These are phyloP conservation scores for Hypsibius dujardini DNA, from an alignment of 1,140 invertebrate species.

Conservation along the genomic window DNA sequence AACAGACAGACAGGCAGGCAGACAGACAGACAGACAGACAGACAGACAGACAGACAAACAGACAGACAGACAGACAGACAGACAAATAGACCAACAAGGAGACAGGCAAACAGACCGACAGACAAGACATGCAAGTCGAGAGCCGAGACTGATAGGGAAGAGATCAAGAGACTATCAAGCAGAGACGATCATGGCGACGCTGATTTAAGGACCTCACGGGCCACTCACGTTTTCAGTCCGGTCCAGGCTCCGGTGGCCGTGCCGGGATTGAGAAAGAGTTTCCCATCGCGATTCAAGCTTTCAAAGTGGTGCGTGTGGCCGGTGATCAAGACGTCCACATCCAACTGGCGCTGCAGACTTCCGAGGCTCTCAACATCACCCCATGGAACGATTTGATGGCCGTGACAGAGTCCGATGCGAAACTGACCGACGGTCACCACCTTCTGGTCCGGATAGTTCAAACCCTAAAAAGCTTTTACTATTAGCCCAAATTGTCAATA, in stretches of 20 bases:
- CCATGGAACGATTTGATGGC: conserved; percentile 92
- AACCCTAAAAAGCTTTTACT: conserved; percentile 42
- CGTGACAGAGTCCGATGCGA: conserved; percentile 88
- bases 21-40: no score
- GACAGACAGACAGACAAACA: no score
- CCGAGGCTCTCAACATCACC: conserved; percentile 81
- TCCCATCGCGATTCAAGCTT: conserved; percentile 93
- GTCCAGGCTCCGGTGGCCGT: conserved; percentile 94
- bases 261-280: conserved; percentile 98
- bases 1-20: no score
- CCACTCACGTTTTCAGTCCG: conserved; percentile 57
- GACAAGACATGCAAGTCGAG: no score
- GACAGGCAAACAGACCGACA: no score
- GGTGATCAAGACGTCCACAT: conserved; percentile 95
- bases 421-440: conserved; percentile 96
- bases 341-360: conserved; percentile 80
- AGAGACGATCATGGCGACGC: no score
- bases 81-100: no score
- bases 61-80: no score
- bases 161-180: no score
- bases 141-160: no score
- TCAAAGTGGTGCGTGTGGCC: conserved; percentile 98
- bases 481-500: no score
- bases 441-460: conserved; percentile 94
- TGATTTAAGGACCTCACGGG: background rate